Evolutionary conservation across 2,888 invertebrate genomes (phyloP).

Genomic region (Drosophila barbarae): DNA sequence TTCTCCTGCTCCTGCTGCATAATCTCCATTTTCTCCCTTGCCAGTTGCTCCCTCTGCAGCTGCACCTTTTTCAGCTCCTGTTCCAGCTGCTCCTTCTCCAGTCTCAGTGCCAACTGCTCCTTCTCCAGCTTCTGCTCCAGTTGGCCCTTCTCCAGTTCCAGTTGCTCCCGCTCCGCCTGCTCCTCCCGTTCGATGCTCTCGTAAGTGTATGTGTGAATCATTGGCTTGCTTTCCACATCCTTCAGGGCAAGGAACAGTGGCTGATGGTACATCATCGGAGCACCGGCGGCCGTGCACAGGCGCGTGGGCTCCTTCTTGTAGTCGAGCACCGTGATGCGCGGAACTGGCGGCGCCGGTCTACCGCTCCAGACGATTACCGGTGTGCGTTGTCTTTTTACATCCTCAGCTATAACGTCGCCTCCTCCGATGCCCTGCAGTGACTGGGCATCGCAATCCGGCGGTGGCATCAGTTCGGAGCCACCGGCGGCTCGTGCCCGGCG

Average conservation of each 20-base stretch:
- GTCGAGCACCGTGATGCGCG: slow-evolving; percentile 36
- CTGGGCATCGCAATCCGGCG: background rate
- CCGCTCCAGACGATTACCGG: background rate
- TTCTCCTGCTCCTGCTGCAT: background rate
- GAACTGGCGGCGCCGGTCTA: background rate
- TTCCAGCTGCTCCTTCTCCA: background rate
- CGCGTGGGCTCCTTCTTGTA: slow-evolving; percentile 41
- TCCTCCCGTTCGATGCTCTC: slow-evolving; percentile 28
- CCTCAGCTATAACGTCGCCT: background rate
- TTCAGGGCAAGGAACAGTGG: slow-evolving; percentile 36
- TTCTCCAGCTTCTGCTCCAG: background rate
- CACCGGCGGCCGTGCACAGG: slow-evolving; percentile 32
- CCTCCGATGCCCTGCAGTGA: background rate
- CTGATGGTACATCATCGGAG: slow-evolving; percentile 47
- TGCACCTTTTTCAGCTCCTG: background rate
- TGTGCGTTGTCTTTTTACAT: background rate
- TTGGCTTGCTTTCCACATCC: background rate
- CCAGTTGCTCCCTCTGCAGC: too few species aligned
- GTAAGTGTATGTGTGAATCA: slow-evolving; percentile 34
- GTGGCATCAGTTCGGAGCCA: background rate
- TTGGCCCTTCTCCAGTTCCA: background rate
- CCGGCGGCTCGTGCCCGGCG: slow-evolving; percentile 10
- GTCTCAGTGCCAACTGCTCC: background rate
- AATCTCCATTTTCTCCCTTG: background rate
- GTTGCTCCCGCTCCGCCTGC: background rate